Evolutionary conservation across 2,113 vertebrate species (phyloP), one percentile per base, ranked within the genome.

Genomic region (Illadopsis cleaveri): DNA sequence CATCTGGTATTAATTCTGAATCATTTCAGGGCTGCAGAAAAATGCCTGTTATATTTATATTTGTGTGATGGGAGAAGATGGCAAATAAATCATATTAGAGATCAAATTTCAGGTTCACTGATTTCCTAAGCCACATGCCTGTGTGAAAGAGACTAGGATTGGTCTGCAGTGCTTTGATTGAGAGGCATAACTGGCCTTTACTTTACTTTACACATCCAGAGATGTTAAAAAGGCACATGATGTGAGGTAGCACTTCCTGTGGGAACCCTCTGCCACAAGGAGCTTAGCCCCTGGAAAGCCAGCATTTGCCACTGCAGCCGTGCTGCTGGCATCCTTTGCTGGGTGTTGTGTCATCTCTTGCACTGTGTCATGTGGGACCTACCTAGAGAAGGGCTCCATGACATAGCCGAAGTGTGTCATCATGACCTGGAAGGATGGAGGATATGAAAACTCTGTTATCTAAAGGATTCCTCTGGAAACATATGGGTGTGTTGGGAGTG

Each of bases 1-100:
- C 71, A 95, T 79, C 47, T 91, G 93, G 80, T 96, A 95, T 95
- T 97, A 93, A 97, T 94, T 96, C 92, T 65, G 69, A 66, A 82
- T 81, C 48, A 38, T 89, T 96, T 89, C 35, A 40, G 44, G 22
- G 44, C 66, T 82, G 72, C 72, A 91, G 70, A 94, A 91, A 92
- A 78, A 68, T 64, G 77, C 56, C 62, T 42, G 27, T 80, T 96
- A 44, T 96, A 75, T 95, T 96, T 95, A 53, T 95, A 79, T 91
- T 95, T 97, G 62, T 94, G 76, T 94, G 96, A 93, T 90, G 90
- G 81, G 42, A 95, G 81, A 94, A 84, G 40, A 87, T 30, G 58
- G 33, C 64, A 96, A 89, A 80, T 89, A 79, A 97, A 95, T 93
- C 66, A 78, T 24, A 37, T 2, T 30, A 73, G 45, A 93, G 93